Base-by-base conservation (phyloP, 2,888 invertebrate species). In the Folsomia candida region DNA sequence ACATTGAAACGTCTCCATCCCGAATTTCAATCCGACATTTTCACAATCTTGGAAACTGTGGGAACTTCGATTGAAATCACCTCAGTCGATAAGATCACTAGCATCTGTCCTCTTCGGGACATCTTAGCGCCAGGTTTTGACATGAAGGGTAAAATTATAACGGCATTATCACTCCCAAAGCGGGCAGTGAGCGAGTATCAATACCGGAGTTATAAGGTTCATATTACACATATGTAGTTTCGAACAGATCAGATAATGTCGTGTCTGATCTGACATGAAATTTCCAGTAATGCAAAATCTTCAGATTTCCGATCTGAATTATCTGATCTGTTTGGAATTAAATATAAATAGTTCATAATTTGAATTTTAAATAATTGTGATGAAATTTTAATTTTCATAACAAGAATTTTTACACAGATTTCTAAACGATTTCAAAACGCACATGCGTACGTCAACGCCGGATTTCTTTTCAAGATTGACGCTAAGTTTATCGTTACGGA, bases 11-110 rank as follows among this genome's bases (percentile, higher is more conserved):
- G 90, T 79, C 80, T 84, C 9, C 86, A 89, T 76, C 85, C 83
- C 1, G 89, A 89, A 68, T 91, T 91, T 81, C 88, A 88, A 6
- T 91, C 91, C 0, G 91, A 91, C 80, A 80, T 91, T 14, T 90
- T 87, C 79, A 82, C 89, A 2, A 83, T 90, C 9, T 80, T 90
- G 60, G 81, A 81, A 72, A 77, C 81, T 3, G 81, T 80, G 2
- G 81, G 81, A 58, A 81, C 81, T n/a, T n/a, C n/a, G n/a, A n/a
- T n/a, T n/a, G n/a, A n/a, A n/a, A n/a, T n/a, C n/a, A n/a, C n/a
- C n/a, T n/a, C n/a, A n/a, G n/a, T n/a, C n/a, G n/a, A n/a, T n/a
- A n/a, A n/a, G n/a, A n/a, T n/a, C n/a, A n/a, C n/a, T n/a, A n/a
- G n/a, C n/a, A n/a, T n/a, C n/a, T n/a, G 9, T 47, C 47, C 47